Evolutionary conservation across 2,113 vertebrate genomes (phyloP).

Genomic region (Aptenodytes forsteri): DNA sequence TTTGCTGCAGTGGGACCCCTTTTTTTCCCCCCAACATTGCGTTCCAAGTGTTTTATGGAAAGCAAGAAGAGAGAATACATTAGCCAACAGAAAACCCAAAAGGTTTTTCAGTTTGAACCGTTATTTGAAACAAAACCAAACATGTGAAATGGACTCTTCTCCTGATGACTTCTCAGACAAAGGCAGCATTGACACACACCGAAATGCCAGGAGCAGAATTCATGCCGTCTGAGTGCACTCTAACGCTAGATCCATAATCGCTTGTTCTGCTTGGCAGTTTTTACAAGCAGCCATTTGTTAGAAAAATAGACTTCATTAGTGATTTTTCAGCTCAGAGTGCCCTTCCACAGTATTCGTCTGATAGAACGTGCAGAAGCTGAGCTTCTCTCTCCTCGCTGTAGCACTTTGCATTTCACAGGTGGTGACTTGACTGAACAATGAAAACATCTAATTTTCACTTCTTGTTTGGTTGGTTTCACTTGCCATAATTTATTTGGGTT

Average conservation of each 20-base stretch:
- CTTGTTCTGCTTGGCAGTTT: constrained; percentile 25
- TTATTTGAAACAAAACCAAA: background rate
- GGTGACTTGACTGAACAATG: constrained; percentile 4
- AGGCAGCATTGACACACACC: background rate
- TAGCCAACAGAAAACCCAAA: background rate
- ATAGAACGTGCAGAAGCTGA: background rate
- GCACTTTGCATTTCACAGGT: constrained; percentile 42
- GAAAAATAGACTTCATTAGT: constrained; percentile 9
- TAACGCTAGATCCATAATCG: background rate
- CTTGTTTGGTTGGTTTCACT: constrained; percentile 47
- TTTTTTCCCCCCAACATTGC: rapidly evolving
- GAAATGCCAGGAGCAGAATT: constrained; percentile 20
- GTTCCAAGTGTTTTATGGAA: background rate
- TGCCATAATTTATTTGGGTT: background rate
- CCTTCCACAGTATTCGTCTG: background rate
- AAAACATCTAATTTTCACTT: constrained; percentile 40
- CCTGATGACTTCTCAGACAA: background rate
- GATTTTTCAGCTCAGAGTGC: background rate
- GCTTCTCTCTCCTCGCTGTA: background rate
- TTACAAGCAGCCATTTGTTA: constrained; percentile 32
- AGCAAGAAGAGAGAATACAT: background rate
- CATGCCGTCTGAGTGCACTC: background rate
- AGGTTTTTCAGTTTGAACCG: background rate
- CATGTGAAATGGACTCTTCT: background rate
- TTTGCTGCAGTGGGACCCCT: background rate